Base-by-base conservation (phyloP, 2,888 invertebrate species). In the Trichacis sp. region DNA sequence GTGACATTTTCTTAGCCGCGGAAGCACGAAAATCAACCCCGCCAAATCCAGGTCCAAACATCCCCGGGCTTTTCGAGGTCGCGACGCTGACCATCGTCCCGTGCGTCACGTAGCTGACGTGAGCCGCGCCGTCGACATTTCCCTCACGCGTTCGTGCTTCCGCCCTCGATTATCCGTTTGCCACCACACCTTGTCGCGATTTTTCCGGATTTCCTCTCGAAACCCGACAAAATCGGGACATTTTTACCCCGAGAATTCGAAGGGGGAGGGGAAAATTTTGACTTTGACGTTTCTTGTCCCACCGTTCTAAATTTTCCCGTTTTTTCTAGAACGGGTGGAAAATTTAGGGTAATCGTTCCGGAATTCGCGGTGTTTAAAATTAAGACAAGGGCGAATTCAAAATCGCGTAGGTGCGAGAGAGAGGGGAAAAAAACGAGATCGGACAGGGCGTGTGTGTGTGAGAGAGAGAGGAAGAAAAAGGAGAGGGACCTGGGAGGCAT, bases 401-500 rank as follows among this genome's bases (percentile, higher is more conserved):
- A n/a, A n/a, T n/a, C n/a, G n/a, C n/a, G n/a, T n/a, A n/a, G n/a
- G n/a, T n/a, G n/a, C n/a, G n/a, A n/a, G n/a, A n/a, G n/a, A n/a
- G n/a, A n/a, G n/a, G n/a, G n/a, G n/a, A n/a, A n/a, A n/a, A n/a
- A n/a, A n/a, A n/a, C n/a, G n/a, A n/a, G n/a, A n/a, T n/a, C n/a
- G n/a, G n/a, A n/a, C n/a, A 45, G 36, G 36, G 36, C 5, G 11
- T 2, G 36, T 4, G 36, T 4, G 36, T 6, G 36, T 2, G 36
- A 42, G 15, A 42, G 42, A 42, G 42, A 33, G 2, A 42, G 42
- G n/a, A 11, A 42, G 42, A 42, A 15, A 18, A 42, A n/a, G 24
- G 29, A 47, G 45, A 45, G 17, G 15, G 42, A 42, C 45, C 19
- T 2, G 19, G 46, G 46, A 47, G 46, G 46, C 46, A 47, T 47